Percentiles rank a stretch among this genome's conserved stretches.
Evolutionary conservation across 1,140 invertebrate genomes (phyloP).

Genomic region (Triops cancriformis): DNA sequence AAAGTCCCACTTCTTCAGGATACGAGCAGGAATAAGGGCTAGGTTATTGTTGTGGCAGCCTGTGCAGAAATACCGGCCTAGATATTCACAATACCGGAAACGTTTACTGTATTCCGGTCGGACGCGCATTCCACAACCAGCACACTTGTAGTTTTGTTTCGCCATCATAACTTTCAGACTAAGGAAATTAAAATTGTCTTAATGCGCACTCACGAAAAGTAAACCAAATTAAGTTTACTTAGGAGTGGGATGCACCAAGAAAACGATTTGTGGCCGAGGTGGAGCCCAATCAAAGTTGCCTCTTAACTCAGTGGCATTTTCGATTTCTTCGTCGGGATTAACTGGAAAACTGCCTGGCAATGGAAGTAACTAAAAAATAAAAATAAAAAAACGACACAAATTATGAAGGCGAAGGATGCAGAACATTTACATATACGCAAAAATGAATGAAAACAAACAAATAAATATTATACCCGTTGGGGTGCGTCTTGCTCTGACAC

Average conservation of each 20-base stretch:
- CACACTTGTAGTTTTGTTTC: slow-evolving; percentile 73
- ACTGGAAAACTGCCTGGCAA: slow-evolving; percentile 60
- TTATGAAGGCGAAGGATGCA: too few species aligned
- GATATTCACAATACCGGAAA: slow-evolving; percentile 74
- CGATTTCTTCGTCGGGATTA: slow-evolving; percentile 50
- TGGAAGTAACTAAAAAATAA: slow-evolving; percentile 52
- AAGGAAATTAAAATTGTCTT: slow-evolving; percentile 30
- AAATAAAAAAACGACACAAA: too few species aligned
- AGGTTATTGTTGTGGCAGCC: slow-evolving; percentile 73
- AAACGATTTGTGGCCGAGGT: slow-evolving; percentile 73
- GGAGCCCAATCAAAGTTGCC: slow-evolving; percentile 78
- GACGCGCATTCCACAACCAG: slow-evolving; percentile 75
- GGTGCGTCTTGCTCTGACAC: slow-evolving; percentile 70
- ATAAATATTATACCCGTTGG: slow-evolving; percentile 48
- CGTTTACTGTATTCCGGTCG: slow-evolving; percentile 57
- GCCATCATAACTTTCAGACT: slow-evolving; percentile 55
- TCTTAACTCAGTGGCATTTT: slow-evolving; percentile 48
- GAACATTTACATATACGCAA: slow-evolving; percentile 24
- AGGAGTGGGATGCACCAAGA: slow-evolving; percentile 59
- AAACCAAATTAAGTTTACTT: slow-evolving; percentile 47
- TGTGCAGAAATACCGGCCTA: slow-evolving; percentile 80
- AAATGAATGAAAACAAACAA: slow-evolving; percentile 16
- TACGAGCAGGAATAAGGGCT: slow-evolving; percentile 64
- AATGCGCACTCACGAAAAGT: not conserved
- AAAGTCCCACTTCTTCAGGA: slow-evolving; percentile 67